phyloP scores from a whole-genome alignment of 2,888 invertebrate genomes.

The Tipula vernalis region DNA sequence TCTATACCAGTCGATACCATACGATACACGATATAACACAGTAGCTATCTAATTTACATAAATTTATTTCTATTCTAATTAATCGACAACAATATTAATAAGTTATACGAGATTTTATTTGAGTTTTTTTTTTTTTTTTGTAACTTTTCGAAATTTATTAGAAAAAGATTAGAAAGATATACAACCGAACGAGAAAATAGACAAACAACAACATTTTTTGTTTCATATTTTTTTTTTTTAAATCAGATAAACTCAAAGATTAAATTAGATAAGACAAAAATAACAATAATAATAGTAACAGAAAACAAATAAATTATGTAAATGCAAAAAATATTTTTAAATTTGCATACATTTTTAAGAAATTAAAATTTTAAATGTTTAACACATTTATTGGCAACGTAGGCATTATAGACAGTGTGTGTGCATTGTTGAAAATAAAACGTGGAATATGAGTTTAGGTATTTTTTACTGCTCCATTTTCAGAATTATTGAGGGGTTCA shows the following conservation, averaged over 20 bases:
- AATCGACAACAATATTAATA: conserved; percentile 4
- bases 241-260: not conserved
- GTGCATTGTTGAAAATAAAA: not conserved
- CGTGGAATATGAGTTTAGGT: no score
- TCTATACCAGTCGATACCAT: not conserved
- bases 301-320: not conserved
- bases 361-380: not conserved
- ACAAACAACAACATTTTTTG: not conserved
- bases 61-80: conserved; percentile 4
- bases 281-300: not conserved
- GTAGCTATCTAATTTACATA: not conserved
- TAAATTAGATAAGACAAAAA: not conserved
- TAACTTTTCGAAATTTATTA: not conserved
- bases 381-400: not conserved
- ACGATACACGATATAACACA: not conserved
- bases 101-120: not conserved
- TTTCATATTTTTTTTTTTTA: not conserved
- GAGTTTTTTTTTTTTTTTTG: not conserved
- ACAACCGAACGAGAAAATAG: not conserved
- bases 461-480: no score
- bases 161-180: not conserved
- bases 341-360: not conserved
- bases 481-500: no score
- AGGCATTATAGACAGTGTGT: not conserved
- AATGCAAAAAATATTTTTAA: not conserved